Evolutionary conservation across 2,888 invertebrate species (phyloP).

Genomic region (Mythimna lalbum): DNA sequence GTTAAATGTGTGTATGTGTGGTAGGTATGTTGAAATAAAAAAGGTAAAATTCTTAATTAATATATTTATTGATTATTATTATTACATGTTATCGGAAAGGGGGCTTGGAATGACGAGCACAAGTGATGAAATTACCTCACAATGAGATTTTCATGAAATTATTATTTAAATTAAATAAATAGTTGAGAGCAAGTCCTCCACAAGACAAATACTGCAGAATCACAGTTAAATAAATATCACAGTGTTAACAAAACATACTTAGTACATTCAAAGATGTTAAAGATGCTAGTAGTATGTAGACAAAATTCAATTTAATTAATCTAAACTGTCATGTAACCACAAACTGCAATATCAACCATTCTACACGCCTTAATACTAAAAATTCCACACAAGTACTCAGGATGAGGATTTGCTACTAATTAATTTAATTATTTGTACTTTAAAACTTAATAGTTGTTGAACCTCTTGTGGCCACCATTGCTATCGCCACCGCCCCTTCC

Average conservation of each 20-base stretch:
- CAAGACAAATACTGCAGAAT: constrained; percentile 72
- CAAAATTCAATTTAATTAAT: constrained; percentile 73
- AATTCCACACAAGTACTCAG: constrained; percentile 79
- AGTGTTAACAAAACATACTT: constrained; percentile 81
- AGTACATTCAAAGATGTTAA: constrained; percentile 64
- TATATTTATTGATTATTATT: constrained; percentile 69
- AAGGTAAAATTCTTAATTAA: constrained; percentile 22
- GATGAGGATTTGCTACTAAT: constrained; percentile 84
- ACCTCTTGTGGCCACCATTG: constrained; percentile 85
- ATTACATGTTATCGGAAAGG: constrained; percentile 67
- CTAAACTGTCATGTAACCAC: constrained; percentile 69
- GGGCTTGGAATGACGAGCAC: constrained; percentile 73
- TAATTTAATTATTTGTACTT: constrained; percentile 68
- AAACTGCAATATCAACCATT: constrained; percentile 75
- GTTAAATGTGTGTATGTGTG: no score
- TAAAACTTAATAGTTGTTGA: constrained; percentile 83
- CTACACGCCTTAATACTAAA: constrained; percentile 68
- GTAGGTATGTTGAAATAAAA: constrained; percentile 2
- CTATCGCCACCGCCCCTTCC: constrained; percentile 78
- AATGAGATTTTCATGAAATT: constrained; percentile 49
- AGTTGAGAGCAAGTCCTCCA: constrained; percentile 65
- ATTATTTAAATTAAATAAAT: constrained; percentile 62
- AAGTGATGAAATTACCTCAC: constrained; percentile 51
- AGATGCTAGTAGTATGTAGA: constrained; percentile 59
- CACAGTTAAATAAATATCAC: constrained; percentile 86